phyloP scores from a whole-genome alignment of 2,888 invertebrate species.

The Drosophila nr. fundita region DNA sequence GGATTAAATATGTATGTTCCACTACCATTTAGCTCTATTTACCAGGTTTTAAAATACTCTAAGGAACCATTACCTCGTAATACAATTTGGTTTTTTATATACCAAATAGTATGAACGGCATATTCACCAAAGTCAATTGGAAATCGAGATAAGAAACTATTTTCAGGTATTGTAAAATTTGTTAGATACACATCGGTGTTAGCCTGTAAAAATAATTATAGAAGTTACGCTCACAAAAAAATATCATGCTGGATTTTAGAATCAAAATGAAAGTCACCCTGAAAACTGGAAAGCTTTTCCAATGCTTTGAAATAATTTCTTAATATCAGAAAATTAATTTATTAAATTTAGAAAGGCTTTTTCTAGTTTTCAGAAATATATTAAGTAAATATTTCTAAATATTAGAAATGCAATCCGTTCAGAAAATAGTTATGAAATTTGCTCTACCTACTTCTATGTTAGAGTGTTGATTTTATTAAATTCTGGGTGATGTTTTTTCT shows the following conservation, averaged over 20 bases:
- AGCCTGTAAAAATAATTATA: background rate
- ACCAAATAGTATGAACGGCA: background rate
- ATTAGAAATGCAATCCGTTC: background rate
- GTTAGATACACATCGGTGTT: background rate
- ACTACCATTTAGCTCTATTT: background rate
- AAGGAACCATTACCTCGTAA: background rate
- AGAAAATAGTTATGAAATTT: background rate
- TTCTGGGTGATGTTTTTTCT: background rate
- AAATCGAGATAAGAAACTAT: background rate
- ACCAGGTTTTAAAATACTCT: background rate
- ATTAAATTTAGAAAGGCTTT: background rate
- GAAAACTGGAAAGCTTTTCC: background rate
- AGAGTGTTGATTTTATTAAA: background rate
- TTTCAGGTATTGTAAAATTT: background rate
- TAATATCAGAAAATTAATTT: background rate
- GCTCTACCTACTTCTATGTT: background rate
- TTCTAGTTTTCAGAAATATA: background rate
- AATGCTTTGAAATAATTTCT: background rate
- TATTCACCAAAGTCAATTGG: conserved; percentile 1
- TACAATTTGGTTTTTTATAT: background rate
- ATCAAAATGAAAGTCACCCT: background rate
- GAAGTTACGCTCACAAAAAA: background rate
- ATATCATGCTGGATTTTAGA: background rate
- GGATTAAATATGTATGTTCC: background rate
- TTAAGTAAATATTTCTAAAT: background rate